Percentiles rank a stretch among this genome's conserved stretches.
These are phyloP conservation scores for Arrhamphus sclerolepis DNA, from an alignment of 2,797 vertebrate genomes.

Conservation along the genomic window DNA sequence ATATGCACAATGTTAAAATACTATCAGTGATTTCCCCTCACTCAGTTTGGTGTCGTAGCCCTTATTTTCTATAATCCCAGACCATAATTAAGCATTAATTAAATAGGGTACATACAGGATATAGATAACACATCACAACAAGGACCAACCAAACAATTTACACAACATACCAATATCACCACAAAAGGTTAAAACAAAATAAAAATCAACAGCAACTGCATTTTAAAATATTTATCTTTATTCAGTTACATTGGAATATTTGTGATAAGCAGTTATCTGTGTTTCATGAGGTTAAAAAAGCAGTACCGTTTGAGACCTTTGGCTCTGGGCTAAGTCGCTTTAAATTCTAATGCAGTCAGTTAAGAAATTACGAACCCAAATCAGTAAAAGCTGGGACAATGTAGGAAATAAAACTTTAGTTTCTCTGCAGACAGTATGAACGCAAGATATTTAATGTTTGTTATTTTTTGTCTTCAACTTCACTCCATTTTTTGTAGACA, in stretches of 20 bases:
- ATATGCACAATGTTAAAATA: constrained; percentile 82
- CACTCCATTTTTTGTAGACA: too few relatives aligned
- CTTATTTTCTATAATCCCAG: constrained; percentile 72
- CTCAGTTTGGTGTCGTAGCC: constrained; percentile 66
- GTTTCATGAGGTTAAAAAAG: constrained; percentile 62
- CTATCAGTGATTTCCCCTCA: constrained; percentile 57
- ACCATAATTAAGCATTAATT: constrained; percentile 52
- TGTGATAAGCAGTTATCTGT: constrained; percentile 65
- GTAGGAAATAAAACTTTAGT: too few relatives aligned
- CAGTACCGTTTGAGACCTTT: constrained; percentile 54
- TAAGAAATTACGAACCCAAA: constrained; percentile 26
- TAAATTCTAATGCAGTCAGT: constrained; percentile 45
- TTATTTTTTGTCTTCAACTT: too few relatives aligned
- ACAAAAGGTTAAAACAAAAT: constrained; percentile 14
- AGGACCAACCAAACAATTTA: constrained; percentile 50
- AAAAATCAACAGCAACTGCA: constrained; percentile 63
- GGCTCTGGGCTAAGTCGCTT: constrained; percentile 36
- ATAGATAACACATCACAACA: constrained; percentile 64
- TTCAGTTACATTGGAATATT: constrained; percentile 56
- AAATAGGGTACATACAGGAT: constrained; percentile 70
- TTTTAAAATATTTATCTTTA: constrained; percentile 74
- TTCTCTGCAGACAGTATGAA: too few relatives aligned
- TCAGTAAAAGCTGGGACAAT: too few relatives aligned
- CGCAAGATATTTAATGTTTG: too few relatives aligned
- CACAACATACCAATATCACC: constrained; percentile 62